These are phyloP conservation scores for Misgurnus anguillicaudatus DNA, from an alignment of 2,113 vertebrate species.

Conservation along the genomic window DNA sequence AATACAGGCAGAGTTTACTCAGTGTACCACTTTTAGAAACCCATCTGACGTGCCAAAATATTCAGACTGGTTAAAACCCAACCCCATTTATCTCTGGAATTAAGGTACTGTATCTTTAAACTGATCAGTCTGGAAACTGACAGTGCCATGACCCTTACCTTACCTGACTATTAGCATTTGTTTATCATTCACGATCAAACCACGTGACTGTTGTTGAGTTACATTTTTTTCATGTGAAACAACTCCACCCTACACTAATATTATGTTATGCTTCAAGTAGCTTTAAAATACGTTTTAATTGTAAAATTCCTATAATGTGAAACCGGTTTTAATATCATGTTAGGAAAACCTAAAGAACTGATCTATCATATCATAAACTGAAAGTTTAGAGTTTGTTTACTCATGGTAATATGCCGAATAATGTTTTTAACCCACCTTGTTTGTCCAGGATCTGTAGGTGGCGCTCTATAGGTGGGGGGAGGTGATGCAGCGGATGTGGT, in stretches of 20 bases:
- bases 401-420: too few species aligned
- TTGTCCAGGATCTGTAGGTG: conserved; percentile 22
- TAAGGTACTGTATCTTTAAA: conserved; percentile 7
- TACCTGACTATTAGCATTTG: neutral
- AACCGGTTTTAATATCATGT: too few species aligned
- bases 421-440: neutral
- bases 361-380: too few species aligned
- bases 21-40: neutral
- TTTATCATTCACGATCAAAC: neutral
- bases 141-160: neutral
- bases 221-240: neutral
- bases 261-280: too few species aligned
- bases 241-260: too few species aligned
- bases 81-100: neutral
- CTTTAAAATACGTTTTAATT: too few species aligned
- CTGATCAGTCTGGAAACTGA: conserved; percentile 4
- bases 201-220: neutral
- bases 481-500: conserved; percentile 41
- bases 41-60: too few species aligned
- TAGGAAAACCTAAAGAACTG: too few species aligned
- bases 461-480: neutral
- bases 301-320: too few species aligned
- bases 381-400: too few species aligned
- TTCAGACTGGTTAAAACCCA: neutral
- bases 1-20: too few species aligned